Base-by-base conservation (phyloP, 2,797 vertebrate species). In the Sebastiscus albofasciatus region DNA sequence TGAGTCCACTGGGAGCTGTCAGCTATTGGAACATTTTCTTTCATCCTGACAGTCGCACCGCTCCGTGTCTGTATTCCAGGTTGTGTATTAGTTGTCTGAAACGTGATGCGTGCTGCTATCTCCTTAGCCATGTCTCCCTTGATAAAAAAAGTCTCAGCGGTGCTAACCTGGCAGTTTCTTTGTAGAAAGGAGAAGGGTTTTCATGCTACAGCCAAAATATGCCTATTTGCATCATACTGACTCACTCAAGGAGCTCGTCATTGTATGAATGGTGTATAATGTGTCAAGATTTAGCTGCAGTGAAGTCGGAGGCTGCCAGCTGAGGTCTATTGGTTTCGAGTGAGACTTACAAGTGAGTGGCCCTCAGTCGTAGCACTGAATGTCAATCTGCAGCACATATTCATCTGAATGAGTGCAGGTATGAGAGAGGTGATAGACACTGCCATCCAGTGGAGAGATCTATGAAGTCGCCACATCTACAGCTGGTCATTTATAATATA, bases 361-460 rank as follows among this genome's bases (percentile, higher is more conserved):
- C 58, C 54, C 29, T 8, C 29, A 22, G 62, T 8, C 5, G n/a
- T 69, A 55, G 68, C 16, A 1, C 39, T 67, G 39, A 34, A 42
- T 33, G 82, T 49, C 79, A 75, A 22, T 61, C 61, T 62, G 66
- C 58, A 16, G 29, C 60, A 46, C n/a, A 27, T 3, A 20, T 56
- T 54, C 60, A 69, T 76, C 12, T 65, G 65, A 60, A 54, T n/a
- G 39, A 62, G 49, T 59, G 29, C 24, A 49, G 58, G 22, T 29
- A 2, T 39, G 27, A 16, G 29, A 13, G 66, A 2, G 36, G 1
- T 14, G 26, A 16, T 22, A 20, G 64, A 90, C 61, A 80, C 87
- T 82, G 91, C 89, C 91, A 71, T 31, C 92, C 67, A 80, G 89
- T 92, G 92, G 87, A 60, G 18, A 1, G 11, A 58, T 20, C 26